These are phyloP conservation scores for Drosophila barbarae DNA, from an alignment of 2,888 invertebrate genomes.

Conservation along the genomic window DNA sequence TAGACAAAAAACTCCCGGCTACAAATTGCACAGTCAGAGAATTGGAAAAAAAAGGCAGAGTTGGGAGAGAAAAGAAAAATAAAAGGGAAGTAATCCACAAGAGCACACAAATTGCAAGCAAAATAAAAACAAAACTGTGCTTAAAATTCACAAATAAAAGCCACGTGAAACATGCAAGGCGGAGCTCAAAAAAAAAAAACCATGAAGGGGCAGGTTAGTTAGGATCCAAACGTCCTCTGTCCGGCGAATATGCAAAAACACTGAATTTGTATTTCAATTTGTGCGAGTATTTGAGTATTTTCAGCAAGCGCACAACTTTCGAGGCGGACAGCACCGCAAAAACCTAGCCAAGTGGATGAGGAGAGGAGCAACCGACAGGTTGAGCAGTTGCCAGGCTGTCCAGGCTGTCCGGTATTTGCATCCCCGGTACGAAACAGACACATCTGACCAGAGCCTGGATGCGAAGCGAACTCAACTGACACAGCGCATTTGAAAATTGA, in stretches of 20 bases:
- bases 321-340: conserved; percentile 42
- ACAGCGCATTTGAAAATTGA: conserved; percentile 72
- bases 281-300: conserved; percentile 11
- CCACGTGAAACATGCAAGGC: conserved; percentile 28
- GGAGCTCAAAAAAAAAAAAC: conserved; percentile 2
- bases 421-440: conserved; percentile 5
- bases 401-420: conserved; percentile 6
- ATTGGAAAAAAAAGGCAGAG: conserved; percentile 13
- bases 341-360: conserved; percentile 46
- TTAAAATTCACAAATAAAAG: conserved; percentile 50
- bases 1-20: conserved; percentile 16
- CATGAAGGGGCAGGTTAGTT: conserved; percentile 33
- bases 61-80: neutral
- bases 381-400: conserved; percentile 25
- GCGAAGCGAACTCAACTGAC: conserved; percentile 48
- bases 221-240: conserved; percentile 20
- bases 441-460: conserved; percentile 18
- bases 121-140: conserved; percentile 38
- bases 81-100: conserved; percentile 37
- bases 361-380: conserved; percentile 51
- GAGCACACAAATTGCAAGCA: conserved; percentile 47
- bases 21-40: conserved; percentile 47
- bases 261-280: conserved; percentile 64
- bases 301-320: conserved; percentile 30
- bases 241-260: conserved; percentile 64